Evolutionary conservation across 2,797 vertebrate species (phyloP), one percentile per base, ranked within the genome.

Genomic region (Nothura maculosa): DNA sequence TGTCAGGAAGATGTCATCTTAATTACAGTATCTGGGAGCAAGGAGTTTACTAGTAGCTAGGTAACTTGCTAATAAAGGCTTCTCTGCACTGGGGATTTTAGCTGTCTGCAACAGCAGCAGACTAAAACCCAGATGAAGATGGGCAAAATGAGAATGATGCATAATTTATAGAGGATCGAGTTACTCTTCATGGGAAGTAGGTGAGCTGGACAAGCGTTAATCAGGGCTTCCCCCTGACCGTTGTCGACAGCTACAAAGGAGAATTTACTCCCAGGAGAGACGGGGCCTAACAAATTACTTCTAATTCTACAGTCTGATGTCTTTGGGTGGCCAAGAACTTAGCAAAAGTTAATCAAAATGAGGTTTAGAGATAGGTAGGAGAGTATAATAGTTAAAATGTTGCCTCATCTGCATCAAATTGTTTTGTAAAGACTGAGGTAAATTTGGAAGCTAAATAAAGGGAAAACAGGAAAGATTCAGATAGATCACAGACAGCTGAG

Each of bases 161-260:
- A 62, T 89, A 87, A 96, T 89, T 95, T 94, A 92, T 85, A 54
- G 32, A 21, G 64, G 68, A 80, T 95, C 72, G 54, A 36, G 80
- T 94, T 96, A 88, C 91, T 18, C 48, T 77, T 68, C 1, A 0
- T 79, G 83, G 74, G 85, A 86, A 87, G 43, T 27, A 80, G 92
- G 82, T 91, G 92, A 96, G 80, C 91, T 81, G 87, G 50, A 34
- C 77, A 74, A 84, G 77, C 67, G 80, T 88, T 75, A 79, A 86
- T 77, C 45, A 80, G 77, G 61, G 40, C 67, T 81, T 89, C 77
- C 55, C 38, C 73, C 73, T 79, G 32, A 2, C 69, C 84, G 45
- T 52, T 80, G 21, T 30, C 0, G 0, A 2, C 58, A 85, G 36
- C 54, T 84, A 0, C 50, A 66, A 91, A 4, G 40, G 70, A 43